Evolutionary conservation across 2,113 vertebrate species (phyloP).

Genomic region (Colinus virginianus): DNA sequence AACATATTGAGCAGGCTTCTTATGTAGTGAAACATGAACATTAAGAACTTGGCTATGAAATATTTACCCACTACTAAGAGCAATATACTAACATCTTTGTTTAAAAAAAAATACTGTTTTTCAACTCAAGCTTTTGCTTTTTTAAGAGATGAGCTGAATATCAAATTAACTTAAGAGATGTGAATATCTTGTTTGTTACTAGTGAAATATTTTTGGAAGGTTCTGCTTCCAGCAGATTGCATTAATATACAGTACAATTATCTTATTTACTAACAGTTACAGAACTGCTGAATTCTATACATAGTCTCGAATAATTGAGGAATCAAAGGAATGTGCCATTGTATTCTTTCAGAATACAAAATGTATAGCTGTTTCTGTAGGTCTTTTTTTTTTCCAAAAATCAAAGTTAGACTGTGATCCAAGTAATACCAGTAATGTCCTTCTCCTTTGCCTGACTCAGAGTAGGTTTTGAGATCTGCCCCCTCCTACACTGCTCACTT

Average conservation of each 20-base stretch:
- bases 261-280: not conserved
- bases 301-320: not conserved
- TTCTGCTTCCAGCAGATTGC: not conserved
- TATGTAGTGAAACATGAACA: not conserved
- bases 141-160: not conserved
- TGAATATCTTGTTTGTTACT: not conserved
- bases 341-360: not conserved
- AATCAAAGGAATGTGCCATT: not conserved
- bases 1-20: not conserved
- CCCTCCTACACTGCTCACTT: not conserved
- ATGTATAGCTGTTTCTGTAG: not conserved
- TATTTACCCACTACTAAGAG: not conserved
- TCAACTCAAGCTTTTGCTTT: not conserved
- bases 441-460: constrained; percentile 2
- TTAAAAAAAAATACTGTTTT: not conserved
- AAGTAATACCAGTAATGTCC: not conserved
- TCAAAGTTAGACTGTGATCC: not conserved
- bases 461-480: not conserved
- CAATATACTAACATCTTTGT: not conserved
- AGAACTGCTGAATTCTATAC: not conserved
- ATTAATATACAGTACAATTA: not conserved
- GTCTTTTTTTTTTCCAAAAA: not conserved
- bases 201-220: not conserved
- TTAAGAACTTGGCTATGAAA: not conserved
- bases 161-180: not conserved